These are phyloP conservation scores for Brachirus orientalis DNA, from an alignment of 2,113 vertebrate species.

Conservation along the genomic window DNA sequence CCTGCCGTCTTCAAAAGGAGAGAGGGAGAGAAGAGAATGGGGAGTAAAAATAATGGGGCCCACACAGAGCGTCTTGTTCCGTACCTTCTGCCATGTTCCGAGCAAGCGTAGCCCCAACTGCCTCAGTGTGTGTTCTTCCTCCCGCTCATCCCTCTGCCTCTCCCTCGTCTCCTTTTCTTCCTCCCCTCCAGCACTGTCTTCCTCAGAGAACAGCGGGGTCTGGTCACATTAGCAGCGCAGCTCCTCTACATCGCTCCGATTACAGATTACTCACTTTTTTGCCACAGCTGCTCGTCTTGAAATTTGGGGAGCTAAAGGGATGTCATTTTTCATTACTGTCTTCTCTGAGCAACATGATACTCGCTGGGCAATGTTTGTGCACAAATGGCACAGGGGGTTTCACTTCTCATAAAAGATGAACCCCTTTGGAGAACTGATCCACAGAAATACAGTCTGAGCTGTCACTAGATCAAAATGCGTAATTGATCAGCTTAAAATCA, in stretches of 20 bases:
- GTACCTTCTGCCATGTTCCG: constrained; percentile 80
- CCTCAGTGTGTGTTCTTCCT: constrained; percentile 72
- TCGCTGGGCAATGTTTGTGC: constrained; percentile 25
- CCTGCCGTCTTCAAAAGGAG: constrained; percentile 94
- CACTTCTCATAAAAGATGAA: constrained; percentile 23
- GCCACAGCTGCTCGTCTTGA: constrained; percentile 61
- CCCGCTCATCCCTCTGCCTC: constrained; percentile 58
- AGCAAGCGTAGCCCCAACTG: constrained; percentile 66
- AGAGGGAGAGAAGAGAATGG: constrained; percentile 71
- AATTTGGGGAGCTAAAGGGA: constrained; percentile 65
- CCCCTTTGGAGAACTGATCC: constrained; percentile 20
- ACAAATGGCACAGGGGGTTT: constrained; percentile 16
- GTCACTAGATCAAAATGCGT: constrained; percentile 54
- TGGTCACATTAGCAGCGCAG: constrained; percentile 66
- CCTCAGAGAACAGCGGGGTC: constrained; percentile 74
- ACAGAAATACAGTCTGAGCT: constrained; percentile 13
- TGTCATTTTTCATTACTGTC: constrained; percentile 74
- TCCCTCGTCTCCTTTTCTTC: constrained; percentile 45
- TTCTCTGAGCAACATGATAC: constrained; percentile 59
- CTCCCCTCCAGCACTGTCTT: constrained; percentile 75
- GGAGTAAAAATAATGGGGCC: constrained; percentile 76
- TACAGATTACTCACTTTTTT: constrained; percentile 74
- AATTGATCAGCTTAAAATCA: constrained; percentile 40
- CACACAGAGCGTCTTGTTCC: constrained; percentile 82
- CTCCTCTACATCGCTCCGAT: constrained; percentile 70